Evolutionary conservation across 2,797 vertebrate genomes (phyloP), one percentile per base, ranked within the genome.

Genomic region (Helicolenus hilgendorfi): DNA sequence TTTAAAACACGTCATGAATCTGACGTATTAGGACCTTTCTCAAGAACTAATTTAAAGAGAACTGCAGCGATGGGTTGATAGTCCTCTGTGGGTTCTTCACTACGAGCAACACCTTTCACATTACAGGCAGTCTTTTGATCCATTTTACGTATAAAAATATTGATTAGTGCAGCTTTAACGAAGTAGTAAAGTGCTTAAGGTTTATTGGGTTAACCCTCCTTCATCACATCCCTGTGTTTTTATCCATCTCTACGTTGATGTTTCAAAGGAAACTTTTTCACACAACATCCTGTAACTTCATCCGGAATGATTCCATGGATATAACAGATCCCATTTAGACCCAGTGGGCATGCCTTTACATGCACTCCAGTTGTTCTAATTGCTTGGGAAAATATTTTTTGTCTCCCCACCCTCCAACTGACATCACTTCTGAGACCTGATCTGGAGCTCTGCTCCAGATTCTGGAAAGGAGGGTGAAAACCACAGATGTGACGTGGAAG

Each of bases 311-410:
- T 62, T 87, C 74, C 79, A 45, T 81, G 81, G 74, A 69, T 49
- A 79, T 22, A 87, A 69, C 89, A 76, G 58, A 89, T 88, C 68
- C 53, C n/a, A 27, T 41, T 31, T 26, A 68, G 72, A 77, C 56
- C 67, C 81, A 86, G 73, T 7, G 73, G 90, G 68, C 74, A 88
- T 77, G 77, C 33, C 36, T 88, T 80, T 72, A 69, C 77, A 82
- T 87, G 75, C 62, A 56, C 83, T 79, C 60, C 86, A 82, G 82
- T 89, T 78, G 68, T 71, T 86, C 70, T 79, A 84, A 85, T 84
- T 89, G 59, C 91, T 90, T 93, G 88, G 84, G 94, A 85, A 92
- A 92, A 81, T 86, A 83, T 71, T 81, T 92, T 91, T 84, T 24
- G 49, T 72, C 65, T 91, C 91, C 88, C 83, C 89, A 88, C 92